phyloP scores from a whole-genome alignment of 1,140 invertebrate species.

The Ridgeia piscesae region DNA sequence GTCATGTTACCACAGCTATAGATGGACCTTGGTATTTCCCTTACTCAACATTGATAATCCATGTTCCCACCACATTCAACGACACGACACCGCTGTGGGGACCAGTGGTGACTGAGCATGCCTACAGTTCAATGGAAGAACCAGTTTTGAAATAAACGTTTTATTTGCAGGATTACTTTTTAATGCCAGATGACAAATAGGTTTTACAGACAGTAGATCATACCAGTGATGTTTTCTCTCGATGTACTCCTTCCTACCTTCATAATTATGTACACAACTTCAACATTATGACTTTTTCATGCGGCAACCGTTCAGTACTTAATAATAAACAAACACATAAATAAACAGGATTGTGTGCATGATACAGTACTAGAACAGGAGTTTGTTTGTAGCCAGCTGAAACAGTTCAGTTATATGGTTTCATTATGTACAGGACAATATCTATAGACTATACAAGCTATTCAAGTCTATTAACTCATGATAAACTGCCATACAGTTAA shows the following conservation, averaged over 20 bases:
- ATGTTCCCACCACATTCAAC: no score
- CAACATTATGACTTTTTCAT: background rate
- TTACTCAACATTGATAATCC: no score
- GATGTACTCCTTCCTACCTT: background rate
- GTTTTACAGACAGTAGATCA: background rate
- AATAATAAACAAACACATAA: no score
- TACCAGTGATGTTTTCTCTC: background rate
- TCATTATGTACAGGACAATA: background rate
- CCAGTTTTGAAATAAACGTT: background rate
- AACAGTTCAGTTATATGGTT: background rate
- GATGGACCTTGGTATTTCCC: no score
- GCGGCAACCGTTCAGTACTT: no score
- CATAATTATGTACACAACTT: background rate
- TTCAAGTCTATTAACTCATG: background rate
- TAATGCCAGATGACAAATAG: background rate
- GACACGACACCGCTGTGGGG: no score
- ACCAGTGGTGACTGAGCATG: no score
- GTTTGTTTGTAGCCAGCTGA: background rate
- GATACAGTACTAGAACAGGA: no score
- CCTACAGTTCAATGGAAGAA: background rate
- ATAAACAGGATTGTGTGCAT: no score
- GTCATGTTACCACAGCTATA: no score
- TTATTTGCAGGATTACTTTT: background rate
- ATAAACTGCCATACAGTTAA: background rate
- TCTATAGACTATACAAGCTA: background rate